phyloP scores from a whole-genome alignment of 2,888 invertebrate genomes.

The Netelia melanura region DNA sequence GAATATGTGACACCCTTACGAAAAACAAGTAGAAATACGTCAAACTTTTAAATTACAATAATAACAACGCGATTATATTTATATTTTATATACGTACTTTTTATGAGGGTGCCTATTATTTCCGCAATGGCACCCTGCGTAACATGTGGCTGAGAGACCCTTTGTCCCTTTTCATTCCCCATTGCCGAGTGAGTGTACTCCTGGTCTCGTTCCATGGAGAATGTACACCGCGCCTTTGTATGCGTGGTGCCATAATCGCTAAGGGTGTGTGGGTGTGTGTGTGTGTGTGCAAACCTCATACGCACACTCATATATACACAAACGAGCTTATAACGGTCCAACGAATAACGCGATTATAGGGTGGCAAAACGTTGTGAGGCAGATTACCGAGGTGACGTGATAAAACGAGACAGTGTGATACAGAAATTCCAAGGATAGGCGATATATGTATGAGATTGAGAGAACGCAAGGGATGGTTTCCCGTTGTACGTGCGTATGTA shows the following conservation, averaged over 20 bases:
- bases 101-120: constrained; percentile 55
- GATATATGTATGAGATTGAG: constrained; percentile 14
- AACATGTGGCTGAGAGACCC: constrained; percentile 23
- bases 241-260: constrained; percentile 2
- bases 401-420: constrained; percentile 42
- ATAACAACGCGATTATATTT: constrained; percentile 16
- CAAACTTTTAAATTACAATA: constrained; percentile 46
- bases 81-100: constrained; percentile 17
- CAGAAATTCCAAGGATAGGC: not conserved
- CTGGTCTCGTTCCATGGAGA: constrained; percentile 1
- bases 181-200: constrained; percentile 4
- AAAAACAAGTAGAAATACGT: constrained; percentile 24
- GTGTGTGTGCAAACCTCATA: no score
- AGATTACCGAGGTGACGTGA: not conserved
- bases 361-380: constrained; percentile 1
- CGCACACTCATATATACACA: no score
- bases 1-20: not conserved
- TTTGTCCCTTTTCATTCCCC: constrained; percentile 34
- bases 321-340: constrained; percentile 17
- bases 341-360: constrained; percentile 9
- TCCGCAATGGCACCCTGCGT: constrained; percentile 44
- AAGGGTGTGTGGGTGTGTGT: not conserved
- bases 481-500: not conserved
- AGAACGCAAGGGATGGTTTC: constrained; percentile 31
- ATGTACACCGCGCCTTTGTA: not conserved